Percentiles rank a stretch among this genome's conserved stretches.
Conservation (phyloP, 30 jellyfish, hydroid and myxozoan species). For the Hydractinia echinata region DNA sequence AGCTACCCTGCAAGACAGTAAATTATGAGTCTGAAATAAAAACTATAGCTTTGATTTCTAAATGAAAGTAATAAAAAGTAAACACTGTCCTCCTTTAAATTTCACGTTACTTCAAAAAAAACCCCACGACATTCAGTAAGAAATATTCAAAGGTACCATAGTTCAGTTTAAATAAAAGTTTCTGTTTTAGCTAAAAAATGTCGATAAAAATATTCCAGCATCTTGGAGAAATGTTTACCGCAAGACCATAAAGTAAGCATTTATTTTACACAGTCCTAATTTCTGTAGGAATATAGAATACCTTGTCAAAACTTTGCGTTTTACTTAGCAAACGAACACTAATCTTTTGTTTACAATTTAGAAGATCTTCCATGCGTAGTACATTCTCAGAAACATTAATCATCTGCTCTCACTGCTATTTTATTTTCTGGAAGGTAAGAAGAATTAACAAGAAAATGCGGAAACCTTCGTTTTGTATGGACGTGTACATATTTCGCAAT, state of each 20-base stretch:
- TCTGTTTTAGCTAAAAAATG: constrained; percentile 25
- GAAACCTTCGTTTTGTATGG: too few relatives aligned
- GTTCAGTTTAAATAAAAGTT: background rate
- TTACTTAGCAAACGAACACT: background rate
- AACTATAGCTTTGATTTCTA: too few relatives aligned
- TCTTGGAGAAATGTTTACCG: constrained; percentile 38
- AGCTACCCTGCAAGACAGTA: too few relatives aligned
- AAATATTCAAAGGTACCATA: too few relatives aligned
- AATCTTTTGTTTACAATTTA: background rate
- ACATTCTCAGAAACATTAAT: constrained; percentile 45
- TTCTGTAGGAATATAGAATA: background rate
- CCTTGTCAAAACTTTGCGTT: background rate
- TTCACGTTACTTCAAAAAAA: too few relatives aligned
- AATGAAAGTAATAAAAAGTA: too few relatives aligned
- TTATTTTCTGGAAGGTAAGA: constrained; percentile 62
- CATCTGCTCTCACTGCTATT: constrained; percentile 61
- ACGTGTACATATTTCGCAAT: too few relatives aligned
- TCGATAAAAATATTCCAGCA: constrained; percentile 18
- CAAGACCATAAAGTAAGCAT: constrained; percentile 28
- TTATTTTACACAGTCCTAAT: too few relatives aligned
- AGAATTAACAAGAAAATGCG: too few relatives aligned
- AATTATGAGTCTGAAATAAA: too few relatives aligned
- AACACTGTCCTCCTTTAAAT: too few relatives aligned
- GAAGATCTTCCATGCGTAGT: constrained; percentile 53
- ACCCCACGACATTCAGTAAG: too few relatives aligned